These are phyloP conservation scores for Brevipalpus yothersi DNA, from an alignment of 1,140 invertebrate species.

Conservation along the genomic window DNA sequence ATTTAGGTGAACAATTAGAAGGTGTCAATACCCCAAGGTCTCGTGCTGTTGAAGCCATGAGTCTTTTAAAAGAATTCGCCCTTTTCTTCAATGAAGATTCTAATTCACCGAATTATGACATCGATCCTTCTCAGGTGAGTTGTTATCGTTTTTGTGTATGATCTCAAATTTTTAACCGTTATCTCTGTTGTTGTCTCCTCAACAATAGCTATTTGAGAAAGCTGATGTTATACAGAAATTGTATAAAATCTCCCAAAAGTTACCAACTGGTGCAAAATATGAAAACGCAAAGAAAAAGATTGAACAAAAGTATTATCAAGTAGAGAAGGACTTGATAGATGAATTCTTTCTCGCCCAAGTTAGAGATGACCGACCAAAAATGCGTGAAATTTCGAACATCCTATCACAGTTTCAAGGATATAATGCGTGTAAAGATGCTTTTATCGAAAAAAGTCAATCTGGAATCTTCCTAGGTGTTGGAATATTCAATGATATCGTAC, in stretches of 20 bases:
- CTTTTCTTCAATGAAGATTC: conserved; percentile 73
- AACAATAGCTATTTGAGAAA: conserved; percentile 53
- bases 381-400: conserved; percentile 78
- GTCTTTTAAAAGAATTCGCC: conserved; percentile 71
- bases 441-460: conserved; percentile 87
- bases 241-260: conserved; percentile 78
- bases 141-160: not conserved
- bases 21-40: conserved; percentile 82
- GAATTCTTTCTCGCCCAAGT: conserved; percentile 71
- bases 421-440: conserved; percentile 81
- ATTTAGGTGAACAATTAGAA: conserved; percentile 88
- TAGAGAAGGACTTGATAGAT: conserved; percentile 73
- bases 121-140: not conserved
- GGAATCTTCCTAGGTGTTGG: conserved; percentile 48
- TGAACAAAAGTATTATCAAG: conserved; percentile 75
- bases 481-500: conserved; percentile 70
- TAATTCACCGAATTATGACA: not conserved
- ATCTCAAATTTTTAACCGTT: conserved; percentile 9
- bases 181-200: not conserved
- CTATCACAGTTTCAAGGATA: conserved; percentile 89
- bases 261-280: conserved; percentile 59
- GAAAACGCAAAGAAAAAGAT: conserved; percentile 71
- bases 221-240: conserved; percentile 98
- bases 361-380: conserved; percentile 50
- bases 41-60: conserved; percentile 76